Base-by-base conservation (phyloP, 1,140 invertebrate genomes). In the Drosophila cardini region DNA sequence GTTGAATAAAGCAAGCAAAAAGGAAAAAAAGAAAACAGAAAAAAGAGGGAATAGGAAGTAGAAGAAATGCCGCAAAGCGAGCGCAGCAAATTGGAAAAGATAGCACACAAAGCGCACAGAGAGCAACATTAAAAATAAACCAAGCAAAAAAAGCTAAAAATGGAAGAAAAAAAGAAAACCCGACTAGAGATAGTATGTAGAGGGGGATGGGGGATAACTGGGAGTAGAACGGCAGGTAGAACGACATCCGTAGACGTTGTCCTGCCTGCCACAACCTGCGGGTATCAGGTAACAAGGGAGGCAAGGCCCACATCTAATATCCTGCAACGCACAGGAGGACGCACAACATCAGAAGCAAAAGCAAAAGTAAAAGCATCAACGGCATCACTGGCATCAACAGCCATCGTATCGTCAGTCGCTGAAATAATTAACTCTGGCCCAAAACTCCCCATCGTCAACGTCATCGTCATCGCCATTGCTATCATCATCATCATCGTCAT, bases 351-450 rank as follows among this genome's bases (percentile, higher is more conserved):
- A 46, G 11, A 10, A 15, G 45, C 40, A 8, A 56, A 10, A 15
- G 45, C 40, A 8, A 56, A 40, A 56, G 53, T 34, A 30, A 30
- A 42, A 43, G 48, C 52, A 34, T 10, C 52, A 34, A 55, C 13
- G 43, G 16, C 15, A 58, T 26, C 68, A 52, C 21, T 16, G 34
- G 56, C 64, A 63, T 38, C 52, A 63, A 50, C 52, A 64, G 62
- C 67, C 50, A 57, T 55, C 57, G 68, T 64, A 62, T 67, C 76
- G 65, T 45, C 72, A 71, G 69, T 73, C 62, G 65, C 65, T 74
- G 58, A 85, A 77, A 80, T 85, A 85, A 85, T 80, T 80, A 84
- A 84, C 77, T 80, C 50, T 57, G 57, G n/a, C 63, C 45, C 63
- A n/a, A 57, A 26, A 18, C 61, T 32, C 52, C 36, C 52, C 38